These are phyloP conservation scores for Drosophila sechellia DNA, from an alignment of 1,140 invertebrate genomes.

Conservation along the genomic window DNA sequence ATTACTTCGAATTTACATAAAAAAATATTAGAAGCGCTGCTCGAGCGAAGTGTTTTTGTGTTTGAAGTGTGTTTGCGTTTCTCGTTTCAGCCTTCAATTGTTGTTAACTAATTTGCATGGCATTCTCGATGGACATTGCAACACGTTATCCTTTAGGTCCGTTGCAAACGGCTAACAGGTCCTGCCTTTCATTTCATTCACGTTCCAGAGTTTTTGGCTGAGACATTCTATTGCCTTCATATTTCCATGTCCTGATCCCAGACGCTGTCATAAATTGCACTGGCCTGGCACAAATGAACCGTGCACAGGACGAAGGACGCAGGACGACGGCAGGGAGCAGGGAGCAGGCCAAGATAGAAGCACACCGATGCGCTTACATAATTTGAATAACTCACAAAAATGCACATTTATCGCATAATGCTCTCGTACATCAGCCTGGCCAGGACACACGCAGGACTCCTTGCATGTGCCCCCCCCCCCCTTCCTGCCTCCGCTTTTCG, in stretches of 20 bases:
- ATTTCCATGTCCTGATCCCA: conserved; percentile 53
- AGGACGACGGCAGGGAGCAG: background rate
- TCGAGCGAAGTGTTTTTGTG: too few relatives aligned
- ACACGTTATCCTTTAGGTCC: conserved; percentile 15
- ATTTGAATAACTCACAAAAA: conserved; percentile 66
- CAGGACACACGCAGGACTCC: conserved; percentile 26
- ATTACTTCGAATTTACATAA: conserved; percentile 27
- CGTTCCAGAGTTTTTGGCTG: conserved; percentile 20
- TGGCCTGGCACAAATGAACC: conserved; percentile 51
- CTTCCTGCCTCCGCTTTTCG: too few relatives aligned
- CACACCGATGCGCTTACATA: conserved; percentile 51
- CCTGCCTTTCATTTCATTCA: background rate
- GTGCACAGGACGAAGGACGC: conserved; percentile 7
- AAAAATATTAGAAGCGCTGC: conserved; percentile 6
- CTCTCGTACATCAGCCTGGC: conserved; percentile 58
- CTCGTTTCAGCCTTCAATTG: conserved; percentile 9
- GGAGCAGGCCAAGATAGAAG: conserved; percentile 10
- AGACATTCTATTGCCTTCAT: conserved; percentile 55
- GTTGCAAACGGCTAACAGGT: background rate
- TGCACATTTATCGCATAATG: conserved; percentile 69
- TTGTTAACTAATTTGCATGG: conserved; percentile 26
- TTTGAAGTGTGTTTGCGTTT: too few relatives aligned
- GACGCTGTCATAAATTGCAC: conserved; percentile 58
- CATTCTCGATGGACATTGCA: conserved; percentile 37
- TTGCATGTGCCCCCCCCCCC: too few relatives aligned